phyloP scores from a whole-genome alignment of 2,888 invertebrate genomes.

The Baccha elongata region DNA sequence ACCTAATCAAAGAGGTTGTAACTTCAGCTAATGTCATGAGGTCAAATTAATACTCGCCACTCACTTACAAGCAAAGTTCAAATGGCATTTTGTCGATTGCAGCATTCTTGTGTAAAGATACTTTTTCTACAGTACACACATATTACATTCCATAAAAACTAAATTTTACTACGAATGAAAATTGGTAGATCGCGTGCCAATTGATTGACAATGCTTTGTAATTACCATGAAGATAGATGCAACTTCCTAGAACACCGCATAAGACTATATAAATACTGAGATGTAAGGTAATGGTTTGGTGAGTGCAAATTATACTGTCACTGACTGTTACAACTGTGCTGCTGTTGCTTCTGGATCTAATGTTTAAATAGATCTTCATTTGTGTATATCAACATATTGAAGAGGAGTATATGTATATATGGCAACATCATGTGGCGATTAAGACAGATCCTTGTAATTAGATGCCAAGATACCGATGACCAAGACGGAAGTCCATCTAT shows the following conservation, averaged over 20 bases:
- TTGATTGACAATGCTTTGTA: constrained; percentile 72
- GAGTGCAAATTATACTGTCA: constrained; percentile 73
- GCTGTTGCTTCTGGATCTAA: constrained; percentile 20
- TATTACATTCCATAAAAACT: constrained; percentile 22
- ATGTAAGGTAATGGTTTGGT: constrained; percentile 37
- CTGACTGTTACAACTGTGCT: constrained; percentile 44
- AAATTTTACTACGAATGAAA: constrained; percentile 1
- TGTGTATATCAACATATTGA: not conserved
- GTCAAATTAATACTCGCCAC: constrained; percentile 46
- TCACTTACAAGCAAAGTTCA: constrained; percentile 55
- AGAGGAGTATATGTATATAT: not conserved
- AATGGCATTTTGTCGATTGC: constrained; percentile 46
- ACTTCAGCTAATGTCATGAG: constrained; percentile 59
- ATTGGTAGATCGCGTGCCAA: constrained; percentile 69
- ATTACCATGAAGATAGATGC: constrained; percentile 49
- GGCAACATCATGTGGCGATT: constrained; percentile 38
- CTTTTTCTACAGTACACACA: constrained; percentile 2
- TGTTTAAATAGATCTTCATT: constrained; percentile 22
- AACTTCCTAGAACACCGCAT: constrained; percentile 58
- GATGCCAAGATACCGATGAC: constrained; percentile 68
- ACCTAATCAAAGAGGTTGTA: constrained; percentile 36
- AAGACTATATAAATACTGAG: constrained; percentile 39
- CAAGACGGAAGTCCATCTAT: constrained; percentile 70
- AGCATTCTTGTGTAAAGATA: not conserved
- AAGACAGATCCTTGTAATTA: constrained; percentile 71